Conservation (phyloP, 2,797 vertebrate species). For the Selene dorsalis region DNA sequence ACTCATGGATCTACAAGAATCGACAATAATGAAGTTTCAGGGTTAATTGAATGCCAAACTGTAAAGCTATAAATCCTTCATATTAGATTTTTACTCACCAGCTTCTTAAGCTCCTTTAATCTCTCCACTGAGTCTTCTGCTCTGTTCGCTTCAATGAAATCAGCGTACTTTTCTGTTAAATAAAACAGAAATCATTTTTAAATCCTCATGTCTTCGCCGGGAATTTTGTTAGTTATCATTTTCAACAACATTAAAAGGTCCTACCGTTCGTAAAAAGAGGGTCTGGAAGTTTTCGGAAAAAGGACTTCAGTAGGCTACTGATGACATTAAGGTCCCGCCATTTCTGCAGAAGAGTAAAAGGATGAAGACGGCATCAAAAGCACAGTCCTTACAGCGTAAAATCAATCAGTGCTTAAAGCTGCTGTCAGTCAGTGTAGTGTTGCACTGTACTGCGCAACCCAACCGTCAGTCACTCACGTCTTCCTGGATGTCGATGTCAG, state of each 20-base stretch:
- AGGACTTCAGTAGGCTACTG: slow-evolving; percentile 98
- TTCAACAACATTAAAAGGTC: slow-evolving; percentile 29
- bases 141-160: slow-evolving; percentile 98
- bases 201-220: too few species aligned
- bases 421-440: slow-evolving; percentile 11
- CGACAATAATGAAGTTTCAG: slow-evolving; percentile 26
- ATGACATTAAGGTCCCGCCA: slow-evolving; percentile 99
- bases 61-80: not conserved
- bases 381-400: not conserved
- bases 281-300: slow-evolving; percentile 98
- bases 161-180: slow-evolving; percentile 92
- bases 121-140: slow-evolving; percentile 93
- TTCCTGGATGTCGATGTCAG: slow-evolving; percentile 94
- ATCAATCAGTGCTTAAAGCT: slow-evolving; percentile 16
- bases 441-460: not conserved
- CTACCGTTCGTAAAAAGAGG: slow-evolving; percentile 98
- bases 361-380: not conserved
- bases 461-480: slow-evolving; percentile 88
- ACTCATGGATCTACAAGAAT: slow-evolving; percentile 87
- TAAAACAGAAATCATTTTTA: not conserved
- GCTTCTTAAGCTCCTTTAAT: slow-evolving; percentile 92
- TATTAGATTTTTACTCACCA: slow-evolving; percentile 85
- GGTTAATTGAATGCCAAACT: not conserved
- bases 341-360: slow-evolving; percentile 86
- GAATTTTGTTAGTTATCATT: not conserved